phyloP scores from a whole-genome alignment of 1,140 invertebrate species.

The Aphidius gifuensis region DNA sequence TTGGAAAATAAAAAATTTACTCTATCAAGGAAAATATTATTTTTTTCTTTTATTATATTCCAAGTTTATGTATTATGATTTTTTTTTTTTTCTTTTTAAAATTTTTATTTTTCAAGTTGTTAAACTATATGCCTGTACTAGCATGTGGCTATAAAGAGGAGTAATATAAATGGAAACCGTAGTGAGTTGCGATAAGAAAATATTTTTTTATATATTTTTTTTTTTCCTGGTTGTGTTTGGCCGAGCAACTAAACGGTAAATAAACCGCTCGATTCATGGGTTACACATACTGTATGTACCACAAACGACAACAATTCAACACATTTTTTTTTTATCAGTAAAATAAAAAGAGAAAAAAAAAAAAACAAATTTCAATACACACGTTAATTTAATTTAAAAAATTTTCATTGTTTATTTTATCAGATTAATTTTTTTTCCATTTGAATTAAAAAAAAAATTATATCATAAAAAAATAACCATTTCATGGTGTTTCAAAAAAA shows the following conservation, averaged over 20 bases:
- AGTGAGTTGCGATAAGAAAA: slow-evolving; percentile 4
- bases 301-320: not conserved
- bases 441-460: too few species aligned
- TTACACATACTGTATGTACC: slow-evolving; percentile 4
- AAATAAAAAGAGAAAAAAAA: not conserved
- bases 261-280: slow-evolving; percentile 15
- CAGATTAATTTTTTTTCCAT: not conserved
- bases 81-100: not conserved
- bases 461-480: too few species aligned
- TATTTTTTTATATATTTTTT: not conserved
- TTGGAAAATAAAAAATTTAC: too few species aligned
- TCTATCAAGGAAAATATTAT: not conserved
- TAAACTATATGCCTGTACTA: not conserved
- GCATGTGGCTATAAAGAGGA: not conserved
- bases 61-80: not conserved
- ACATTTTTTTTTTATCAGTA: not conserved
- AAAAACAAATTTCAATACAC: not conserved
- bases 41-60: slow-evolving; percentile 4
- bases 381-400: not conserved
- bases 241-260: slow-evolving; percentile 23
- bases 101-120: not conserved
- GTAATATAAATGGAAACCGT: slow-evolving; percentile 1
- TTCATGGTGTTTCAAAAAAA: too few species aligned
- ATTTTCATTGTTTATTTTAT: slow-evolving; percentile 5
- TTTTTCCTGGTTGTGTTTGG: slow-evolving; percentile 8